Conservation (phyloP, 2,797 vertebrate genomes). For the Scyliorhinus canicula region DNA sequence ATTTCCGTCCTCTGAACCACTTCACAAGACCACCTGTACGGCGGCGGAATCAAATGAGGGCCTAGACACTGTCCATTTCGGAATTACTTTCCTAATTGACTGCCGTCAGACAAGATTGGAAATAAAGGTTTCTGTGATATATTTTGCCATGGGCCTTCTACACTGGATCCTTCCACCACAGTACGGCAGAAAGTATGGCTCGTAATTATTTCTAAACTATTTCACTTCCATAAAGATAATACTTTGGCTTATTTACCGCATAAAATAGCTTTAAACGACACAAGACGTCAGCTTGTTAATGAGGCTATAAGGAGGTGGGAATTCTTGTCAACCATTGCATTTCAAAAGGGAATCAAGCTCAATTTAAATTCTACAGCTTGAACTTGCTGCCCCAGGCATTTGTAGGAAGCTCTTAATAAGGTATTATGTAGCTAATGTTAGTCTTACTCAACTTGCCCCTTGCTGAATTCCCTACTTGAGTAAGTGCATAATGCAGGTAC, state of each 20-base stretch:
- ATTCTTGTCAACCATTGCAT: too few species aligned
- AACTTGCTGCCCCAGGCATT: background rate
- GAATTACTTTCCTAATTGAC: constrained; percentile 50
- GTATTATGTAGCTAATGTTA: background rate
- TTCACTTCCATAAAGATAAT: constrained; percentile 4
- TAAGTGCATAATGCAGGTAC: background rate
- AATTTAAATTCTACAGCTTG: background rate
- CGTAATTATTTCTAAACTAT: background rate
- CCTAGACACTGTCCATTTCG: constrained; percentile 43
- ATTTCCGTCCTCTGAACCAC: background rate
- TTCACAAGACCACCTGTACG: background rate
- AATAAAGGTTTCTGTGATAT: constrained; percentile 44
- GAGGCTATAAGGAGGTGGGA: background rate
- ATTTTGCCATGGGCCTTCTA: background rate
- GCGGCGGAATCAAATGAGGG: background rate
- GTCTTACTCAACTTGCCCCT: constrained; percentile 2
- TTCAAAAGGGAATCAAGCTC: background rate
- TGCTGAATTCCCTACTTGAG: background rate
- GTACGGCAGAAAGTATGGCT: background rate
- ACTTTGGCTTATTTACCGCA: background rate
- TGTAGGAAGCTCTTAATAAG: background rate
- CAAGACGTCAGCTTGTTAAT: constrained; percentile 20
- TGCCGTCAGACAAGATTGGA: constrained; percentile 45
- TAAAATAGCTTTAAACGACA: background rate
- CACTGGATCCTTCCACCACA: background rate